Evolutionary conservation across 1,140 invertebrate species (phyloP).

Genomic region (Nixonia krombeini): DNA sequence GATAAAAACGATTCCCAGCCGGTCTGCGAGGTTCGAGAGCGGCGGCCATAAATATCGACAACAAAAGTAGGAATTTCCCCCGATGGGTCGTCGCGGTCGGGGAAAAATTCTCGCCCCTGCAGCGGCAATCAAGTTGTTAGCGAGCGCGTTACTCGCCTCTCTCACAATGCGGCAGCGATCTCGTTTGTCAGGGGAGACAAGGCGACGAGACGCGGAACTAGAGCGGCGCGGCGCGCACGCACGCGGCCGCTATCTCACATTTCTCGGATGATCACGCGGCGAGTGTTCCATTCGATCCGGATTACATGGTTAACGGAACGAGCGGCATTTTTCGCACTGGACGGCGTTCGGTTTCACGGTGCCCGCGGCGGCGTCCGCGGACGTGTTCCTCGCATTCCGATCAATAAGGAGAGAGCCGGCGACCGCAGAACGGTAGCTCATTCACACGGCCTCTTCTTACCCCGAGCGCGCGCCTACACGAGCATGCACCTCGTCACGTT

Average conservation of each 20-base stretch:
- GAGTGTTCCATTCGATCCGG: conserved; percentile 35
- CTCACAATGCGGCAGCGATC: background rate
- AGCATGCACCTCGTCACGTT: conserved; percentile 20
- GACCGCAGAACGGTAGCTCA: conserved; percentile 65
- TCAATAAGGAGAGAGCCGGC: conserved; percentile 50
- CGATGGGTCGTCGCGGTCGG: background rate
- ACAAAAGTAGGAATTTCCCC: no score
- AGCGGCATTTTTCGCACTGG: conserved; percentile 25
- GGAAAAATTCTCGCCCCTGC: background rate
- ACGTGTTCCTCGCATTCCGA: conserved; percentile 51
- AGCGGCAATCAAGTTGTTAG: background rate
- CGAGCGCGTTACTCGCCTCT: background rate
- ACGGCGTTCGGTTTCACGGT: conserved; percentile 47
- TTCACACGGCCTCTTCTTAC: conserved; percentile 56
- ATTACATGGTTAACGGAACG: conserved; percentile 55
- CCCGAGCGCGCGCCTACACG: no score
- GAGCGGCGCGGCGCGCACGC: background rate
- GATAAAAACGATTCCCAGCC: no score
- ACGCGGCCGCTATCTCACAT: conserved; percentile 22
- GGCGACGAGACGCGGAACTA: conserved; percentile 4
- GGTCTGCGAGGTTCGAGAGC: no score
- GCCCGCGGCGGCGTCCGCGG: background rate
- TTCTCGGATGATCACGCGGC: conserved; percentile 48
- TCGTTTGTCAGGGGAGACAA: conserved; percentile 2
- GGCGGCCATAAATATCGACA: no score